Evolutionary conservation across 2,113 vertebrate species (phyloP).

Genomic region (Cavia porcellus): DNA sequence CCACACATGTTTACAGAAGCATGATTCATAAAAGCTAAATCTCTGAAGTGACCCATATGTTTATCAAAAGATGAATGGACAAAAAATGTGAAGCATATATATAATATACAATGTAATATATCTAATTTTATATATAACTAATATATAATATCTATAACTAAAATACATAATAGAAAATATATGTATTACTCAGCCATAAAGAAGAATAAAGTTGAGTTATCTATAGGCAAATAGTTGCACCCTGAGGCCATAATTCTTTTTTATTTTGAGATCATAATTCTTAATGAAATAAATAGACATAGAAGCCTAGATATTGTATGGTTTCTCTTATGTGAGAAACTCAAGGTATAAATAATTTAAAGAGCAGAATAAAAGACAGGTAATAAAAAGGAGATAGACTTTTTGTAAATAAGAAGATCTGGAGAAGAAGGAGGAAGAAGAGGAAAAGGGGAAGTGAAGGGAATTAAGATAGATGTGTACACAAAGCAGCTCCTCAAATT

Average conservation of each 20-base stretch:
- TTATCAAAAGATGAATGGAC: neutral
- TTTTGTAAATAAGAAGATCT: neutral
- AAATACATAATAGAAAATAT: too few relatives aligned
- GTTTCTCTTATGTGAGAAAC: neutral
- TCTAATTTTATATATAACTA: neutral
- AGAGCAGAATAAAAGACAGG: neutral
- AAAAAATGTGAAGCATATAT: neutral
- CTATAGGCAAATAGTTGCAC: neutral
- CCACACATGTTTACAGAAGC: neutral
- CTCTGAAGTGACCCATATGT: neutral
- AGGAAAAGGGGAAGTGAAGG: neutral
- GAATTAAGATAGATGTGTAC: neutral
- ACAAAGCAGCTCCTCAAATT: neutral
- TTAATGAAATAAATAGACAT: neutral
- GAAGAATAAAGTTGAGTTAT: neutral
- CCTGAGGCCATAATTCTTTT: neutral
- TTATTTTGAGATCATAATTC: neutral
- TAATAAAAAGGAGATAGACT: neutral
- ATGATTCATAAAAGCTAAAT: neutral
- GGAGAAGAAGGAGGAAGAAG: neutral
- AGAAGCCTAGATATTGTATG: neutral
- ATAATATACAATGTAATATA: neutral
- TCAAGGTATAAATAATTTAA: neutral
- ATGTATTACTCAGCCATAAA: neutral
- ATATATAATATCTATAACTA: neutral